Base-by-base conservation (phyloP, 2,797 vertebrate genomes). In the Hypotaenidia okinawae region DNA sequence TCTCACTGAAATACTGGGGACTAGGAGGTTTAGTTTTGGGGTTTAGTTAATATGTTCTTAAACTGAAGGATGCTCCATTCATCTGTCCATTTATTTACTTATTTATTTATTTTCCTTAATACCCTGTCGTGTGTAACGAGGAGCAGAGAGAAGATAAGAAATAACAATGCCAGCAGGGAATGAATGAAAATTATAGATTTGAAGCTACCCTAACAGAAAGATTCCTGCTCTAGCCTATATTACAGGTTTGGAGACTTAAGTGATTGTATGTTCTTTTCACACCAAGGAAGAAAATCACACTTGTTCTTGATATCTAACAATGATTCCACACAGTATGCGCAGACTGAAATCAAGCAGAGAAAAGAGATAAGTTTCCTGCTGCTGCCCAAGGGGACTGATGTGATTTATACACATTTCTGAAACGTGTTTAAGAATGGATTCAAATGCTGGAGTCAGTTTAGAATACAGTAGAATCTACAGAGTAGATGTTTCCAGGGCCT, bases 201-300 rank as follows among this genome's bases (percentile, higher is more conserved):
- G 64, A 75, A 86, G 64, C 64, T 80, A 35, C 68, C 47, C 59
- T 84, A 93, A 93, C 78, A 86, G 51, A 89, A 74, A 91, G 67
- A 81, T 93, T 70, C 82, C 55, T 91, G 75, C 69, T 91, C 76
- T 86, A 58, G 67, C 79, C 76, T 87, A 4, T 95, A 95, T 95
- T 95, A 70, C 18, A 93, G 77, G 93, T 92, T 91, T 91, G 52
- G 84, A 93, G 63, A 76, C 61, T 82, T 82, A 94, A 96, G 45
- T 91, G 89, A 96, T 96, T 96, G 82, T 78, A 93, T 96, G 89
- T 95, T 96, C 87, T 97, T 97, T 97, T 96, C 95, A 69, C 94
- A 93, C 95, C 79, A 45, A 94, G 95, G 92, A 94, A 93, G 96
- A 96, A 95, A 96, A 94, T 93, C 85, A 55, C 80, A 70, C 89